These are phyloP conservation scores for Phodopus roborovskii DNA, from an alignment of 2,113 vertebrate species.

Conservation along the genomic window DNA sequence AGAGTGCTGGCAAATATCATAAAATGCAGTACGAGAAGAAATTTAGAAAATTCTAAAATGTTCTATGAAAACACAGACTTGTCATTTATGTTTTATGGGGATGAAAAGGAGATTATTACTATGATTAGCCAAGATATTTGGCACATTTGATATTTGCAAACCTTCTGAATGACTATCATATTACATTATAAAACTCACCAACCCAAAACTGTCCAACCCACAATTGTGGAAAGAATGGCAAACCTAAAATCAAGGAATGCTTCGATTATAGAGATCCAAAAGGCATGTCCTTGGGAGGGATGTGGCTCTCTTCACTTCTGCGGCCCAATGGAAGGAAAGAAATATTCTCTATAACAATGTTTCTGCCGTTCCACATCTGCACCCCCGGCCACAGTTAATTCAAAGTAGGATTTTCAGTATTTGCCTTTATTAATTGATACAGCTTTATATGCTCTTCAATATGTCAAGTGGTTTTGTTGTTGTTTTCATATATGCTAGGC, in stretches of 20 bases:
- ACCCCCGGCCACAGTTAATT: neutral
- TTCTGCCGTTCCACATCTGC: neutral
- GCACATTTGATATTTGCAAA: constrained; percentile 26
- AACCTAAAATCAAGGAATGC: neutral
- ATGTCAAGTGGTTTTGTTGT: neutral
- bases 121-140: constrained; percentile 20
- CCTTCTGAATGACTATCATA: constrained; percentile 3
- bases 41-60: neutral
- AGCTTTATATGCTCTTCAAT: neutral
- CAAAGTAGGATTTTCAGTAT: neutral
- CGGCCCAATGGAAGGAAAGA: neutral
- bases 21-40: neutral
- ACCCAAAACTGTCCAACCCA: neutral
- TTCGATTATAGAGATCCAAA: neutral
- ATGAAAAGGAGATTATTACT: neutral
- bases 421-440: neutral
- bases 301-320: neutral
- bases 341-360: constrained; percentile 1
- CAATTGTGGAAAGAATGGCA: neutral
- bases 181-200: neutral
- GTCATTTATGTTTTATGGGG: neutral
- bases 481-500: neutral
- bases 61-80: constrained; percentile 14
- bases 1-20: neutral
- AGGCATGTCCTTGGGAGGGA: neutral